Base-by-base conservation (phyloP, 2,113 vertebrate species). In the Notothenia coriiceps region DNA sequence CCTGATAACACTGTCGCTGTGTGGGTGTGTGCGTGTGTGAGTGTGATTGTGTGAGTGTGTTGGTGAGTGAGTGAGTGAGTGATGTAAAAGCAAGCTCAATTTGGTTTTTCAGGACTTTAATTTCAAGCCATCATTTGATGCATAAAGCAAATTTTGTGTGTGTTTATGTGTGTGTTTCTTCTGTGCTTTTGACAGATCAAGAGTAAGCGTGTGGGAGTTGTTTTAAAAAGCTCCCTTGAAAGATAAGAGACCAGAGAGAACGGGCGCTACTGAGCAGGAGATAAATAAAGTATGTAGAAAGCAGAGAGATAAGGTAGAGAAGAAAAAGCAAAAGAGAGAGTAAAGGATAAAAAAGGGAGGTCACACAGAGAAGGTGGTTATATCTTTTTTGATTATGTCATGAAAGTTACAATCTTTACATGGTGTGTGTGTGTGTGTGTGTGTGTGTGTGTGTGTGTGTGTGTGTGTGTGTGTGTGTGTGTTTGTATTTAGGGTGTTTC, bases 201-300 rank as follows among this genome's bases (percentile, higher is more conserved):
- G 74, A 85, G 73, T 79, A 54, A 83, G 33, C 44, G 70, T 77
- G 89, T 86, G 85, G 91, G 88, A 91, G 89, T 80, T 85, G 63
- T 88, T 90, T 89, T 74, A 77, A 85, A 90, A 89, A 74, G 73
- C 83, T 86, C 81, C 71, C 54, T 74, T 65, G 75, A 78, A 85
- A 83, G 82, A 92, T 85, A 83, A 86, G 79, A 88, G 76, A 67
- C 54, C 54, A 56, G 71, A 57, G 80, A 79, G 78, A 50, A 40
- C 56, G 55, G 52, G 51, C 10, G 46, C 55, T 20, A 70, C 15
- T 17, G 60, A 75, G 74, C 2, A 3, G 65, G 62, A 7, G 22
- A 67, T 51, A 50, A 25, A 66, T 14, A 43, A 44, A 64, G 33
- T 51, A 40, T 14, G 56, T 68, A 65, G 73, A 69, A 77, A 20